A percentile compares a stretch with the other conserved stretches of the same genome.
Evolutionary conservation across 2,888 invertebrate genomes (phyloP).

Genomic region (Hydroisotoma schaefferi): DNA sequence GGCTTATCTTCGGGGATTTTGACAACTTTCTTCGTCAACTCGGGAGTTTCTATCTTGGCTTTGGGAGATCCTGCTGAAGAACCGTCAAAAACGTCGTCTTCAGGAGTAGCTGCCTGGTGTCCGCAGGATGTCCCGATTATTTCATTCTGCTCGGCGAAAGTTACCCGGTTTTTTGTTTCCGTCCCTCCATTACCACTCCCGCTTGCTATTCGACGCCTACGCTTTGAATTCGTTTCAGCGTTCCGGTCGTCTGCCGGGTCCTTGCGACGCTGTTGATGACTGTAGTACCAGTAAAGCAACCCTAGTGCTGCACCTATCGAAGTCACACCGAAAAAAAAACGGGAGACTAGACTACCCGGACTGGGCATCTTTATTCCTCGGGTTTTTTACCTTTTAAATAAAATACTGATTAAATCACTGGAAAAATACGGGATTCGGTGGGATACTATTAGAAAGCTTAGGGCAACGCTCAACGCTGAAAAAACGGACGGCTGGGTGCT

Average conservation of each 20-base stretch:
- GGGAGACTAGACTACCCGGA: conserved; percentile 23
- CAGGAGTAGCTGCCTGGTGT: not conserved
- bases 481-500: no score
- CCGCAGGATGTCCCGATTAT: conserved; percentile 1
- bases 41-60: no score
- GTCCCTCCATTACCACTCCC: not conserved
- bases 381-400: no score
- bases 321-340: conserved; percentile 34
- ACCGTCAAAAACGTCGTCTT: no score
- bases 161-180: conserved; percentile 8
- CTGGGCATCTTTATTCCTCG: no score
- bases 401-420: no score
- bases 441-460: no score
- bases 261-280: conserved; percentile 20
- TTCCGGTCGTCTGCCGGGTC: not conserved
- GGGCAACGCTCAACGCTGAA: no score
- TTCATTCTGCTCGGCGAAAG: conserved; percentile 10
- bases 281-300: conserved; percentile 32
- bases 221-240: not conserved
- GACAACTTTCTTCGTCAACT: no score
- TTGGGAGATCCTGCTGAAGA: no score
- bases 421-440: no score
- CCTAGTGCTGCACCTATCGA: conserved; percentile 35
- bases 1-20: not conserved
- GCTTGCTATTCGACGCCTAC: not conserved